Evolutionary conservation across 2,797 vertebrate species (phyloP).

Genomic region (Columba guinea): DNA sequence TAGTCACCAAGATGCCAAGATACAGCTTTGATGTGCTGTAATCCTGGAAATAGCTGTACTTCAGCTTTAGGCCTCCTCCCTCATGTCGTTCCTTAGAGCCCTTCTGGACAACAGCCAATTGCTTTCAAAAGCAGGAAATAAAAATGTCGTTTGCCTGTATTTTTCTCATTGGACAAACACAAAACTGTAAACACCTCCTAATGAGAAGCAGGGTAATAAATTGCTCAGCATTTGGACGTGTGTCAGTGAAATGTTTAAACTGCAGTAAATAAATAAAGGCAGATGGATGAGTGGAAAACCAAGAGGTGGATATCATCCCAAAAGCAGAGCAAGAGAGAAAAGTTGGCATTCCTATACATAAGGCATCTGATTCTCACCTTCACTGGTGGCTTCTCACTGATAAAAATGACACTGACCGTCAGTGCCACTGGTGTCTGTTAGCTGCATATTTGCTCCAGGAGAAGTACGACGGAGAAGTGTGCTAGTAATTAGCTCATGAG

Average conservation of each 20-base stretch:
- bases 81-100: not conserved
- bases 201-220: not conserved
- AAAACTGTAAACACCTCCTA: not conserved
- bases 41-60: not conserved
- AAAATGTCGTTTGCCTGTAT: not conserved
- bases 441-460: not conserved
- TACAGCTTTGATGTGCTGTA: not conserved
- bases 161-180: not conserved
- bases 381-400: not conserved
- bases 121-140: not conserved
- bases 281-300: not conserved
- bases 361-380: not conserved
- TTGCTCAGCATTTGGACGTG: not conserved
- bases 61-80: not conserved
- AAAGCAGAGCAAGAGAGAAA: not conserved
- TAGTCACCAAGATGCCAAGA: not conserved
- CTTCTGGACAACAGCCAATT: not conserved
- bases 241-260: not conserved
- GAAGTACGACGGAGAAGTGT: not conserved
- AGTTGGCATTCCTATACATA: not conserved
- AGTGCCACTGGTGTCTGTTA: not conserved
- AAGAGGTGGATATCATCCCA: not conserved
- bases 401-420: not conserved
- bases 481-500: not conserved
- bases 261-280: not conserved